Conservation (phyloP, 2,797 vertebrate genomes). For the Taeniopygia guttata region DNA sequence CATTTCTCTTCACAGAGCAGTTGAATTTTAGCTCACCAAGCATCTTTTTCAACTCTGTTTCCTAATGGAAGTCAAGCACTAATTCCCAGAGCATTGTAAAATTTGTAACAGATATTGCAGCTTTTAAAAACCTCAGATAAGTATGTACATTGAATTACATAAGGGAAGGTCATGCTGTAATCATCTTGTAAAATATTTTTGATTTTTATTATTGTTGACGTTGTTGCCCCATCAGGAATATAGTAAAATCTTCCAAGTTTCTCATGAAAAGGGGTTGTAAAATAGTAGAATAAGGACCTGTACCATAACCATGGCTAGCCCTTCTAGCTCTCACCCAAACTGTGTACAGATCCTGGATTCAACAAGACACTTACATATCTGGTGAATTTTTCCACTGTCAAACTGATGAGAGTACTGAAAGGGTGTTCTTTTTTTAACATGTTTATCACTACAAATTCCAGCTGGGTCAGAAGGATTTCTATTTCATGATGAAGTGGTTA, state of each 20-base stretch:
- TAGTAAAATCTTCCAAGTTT: not conserved
- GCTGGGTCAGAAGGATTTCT: not conserved
- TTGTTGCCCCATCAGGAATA: not conserved
- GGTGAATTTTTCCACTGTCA: not conserved
- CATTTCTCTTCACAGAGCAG: not conserved
- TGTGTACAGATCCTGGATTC: not conserved
- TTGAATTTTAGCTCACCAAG: not conserved
- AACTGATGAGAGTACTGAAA: not conserved
- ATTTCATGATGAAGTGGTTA: not conserved
- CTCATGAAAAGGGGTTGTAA: not conserved
- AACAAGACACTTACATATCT: not conserved
- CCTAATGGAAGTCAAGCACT: not conserved
- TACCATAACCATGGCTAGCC: rapidly evolving
- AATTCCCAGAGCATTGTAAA: not conserved
- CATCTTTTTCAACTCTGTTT: not conserved
- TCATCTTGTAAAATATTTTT: not conserved
- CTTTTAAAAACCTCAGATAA: not conserved
- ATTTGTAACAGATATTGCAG: not conserved
- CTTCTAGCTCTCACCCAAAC: not conserved
- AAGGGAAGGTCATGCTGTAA: not conserved
- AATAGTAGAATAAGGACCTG: not conserved
- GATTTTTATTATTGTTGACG: not conserved
- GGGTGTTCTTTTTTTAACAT: not conserved
- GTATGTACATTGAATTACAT: not conserved
- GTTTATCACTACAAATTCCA: not conserved